These are phyloP conservation scores for Labeo rohita DNA, from an alignment of 2,113 vertebrate species.

Conservation along the genomic window DNA sequence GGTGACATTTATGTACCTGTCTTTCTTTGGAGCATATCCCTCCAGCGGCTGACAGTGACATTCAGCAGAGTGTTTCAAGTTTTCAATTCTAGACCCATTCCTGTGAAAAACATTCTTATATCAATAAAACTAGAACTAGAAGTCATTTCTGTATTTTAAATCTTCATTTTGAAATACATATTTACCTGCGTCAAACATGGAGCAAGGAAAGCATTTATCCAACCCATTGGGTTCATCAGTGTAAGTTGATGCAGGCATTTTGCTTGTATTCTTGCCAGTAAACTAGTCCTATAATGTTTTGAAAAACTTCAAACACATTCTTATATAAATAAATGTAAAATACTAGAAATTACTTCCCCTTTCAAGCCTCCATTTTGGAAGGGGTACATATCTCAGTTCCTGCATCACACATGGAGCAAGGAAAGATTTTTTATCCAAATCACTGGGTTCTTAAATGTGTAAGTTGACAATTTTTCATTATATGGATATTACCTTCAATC, in stretches of 20 bases:
- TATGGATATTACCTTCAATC: no score
- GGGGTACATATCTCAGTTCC: no score
- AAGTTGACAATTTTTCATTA: no score
- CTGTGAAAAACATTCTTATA: not conserved
- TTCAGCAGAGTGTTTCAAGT: not conserved
- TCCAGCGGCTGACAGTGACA: not conserved
- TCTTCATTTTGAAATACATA: not conserved
- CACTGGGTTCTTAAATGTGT: no score
- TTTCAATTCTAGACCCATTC: not conserved
- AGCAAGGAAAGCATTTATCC: slow-evolving; percentile 17
- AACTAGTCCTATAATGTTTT: no score
- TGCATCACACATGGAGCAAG: no score
- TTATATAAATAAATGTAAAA: no score
- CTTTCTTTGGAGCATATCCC: slow-evolving; percentile 32
- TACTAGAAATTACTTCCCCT: no score
- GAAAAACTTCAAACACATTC: no score
- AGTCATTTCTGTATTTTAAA: not conserved
- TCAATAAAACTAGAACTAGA: not conserved
- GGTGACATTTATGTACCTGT: not conserved
- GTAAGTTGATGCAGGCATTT: slow-evolving; percentile 26
- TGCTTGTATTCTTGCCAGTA: no score
- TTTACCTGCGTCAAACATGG: slow-evolving; percentile 36
- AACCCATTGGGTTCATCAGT: slow-evolving; percentile 25
- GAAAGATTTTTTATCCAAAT: no score
- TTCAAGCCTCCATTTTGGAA: no score